phyloP scores from a whole-genome alignment of 2,888 invertebrate genomes.

The Byasa hedistus region DNA sequence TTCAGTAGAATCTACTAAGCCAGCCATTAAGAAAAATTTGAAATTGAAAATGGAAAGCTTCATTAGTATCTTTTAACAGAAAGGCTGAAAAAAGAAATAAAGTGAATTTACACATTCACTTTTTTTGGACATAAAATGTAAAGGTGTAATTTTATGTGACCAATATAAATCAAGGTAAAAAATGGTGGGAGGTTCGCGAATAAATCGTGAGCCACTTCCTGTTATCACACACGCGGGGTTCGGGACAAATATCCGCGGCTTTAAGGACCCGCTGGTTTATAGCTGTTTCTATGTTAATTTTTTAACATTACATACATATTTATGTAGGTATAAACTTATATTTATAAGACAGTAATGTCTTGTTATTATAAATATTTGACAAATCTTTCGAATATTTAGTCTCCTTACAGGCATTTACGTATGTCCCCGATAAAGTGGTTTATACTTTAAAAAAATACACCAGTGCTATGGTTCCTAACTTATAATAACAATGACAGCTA shows the following conservation, averaged over 20 bases:
- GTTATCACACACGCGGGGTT: slow-evolving; percentile 14
- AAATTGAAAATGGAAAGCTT: too few relatives aligned
- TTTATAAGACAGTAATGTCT: not conserved
- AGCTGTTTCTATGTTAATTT: not conserved
- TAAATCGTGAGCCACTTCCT: slow-evolving; percentile 17
- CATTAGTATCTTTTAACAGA: too few relatives aligned
- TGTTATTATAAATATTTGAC: too few relatives aligned
- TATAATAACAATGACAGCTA: too few relatives aligned
- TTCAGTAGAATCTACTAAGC: too few relatives aligned
- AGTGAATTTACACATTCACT: not conserved
- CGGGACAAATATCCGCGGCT: slow-evolving; percentile 7
- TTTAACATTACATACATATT: not conserved
- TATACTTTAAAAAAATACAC: too few relatives aligned
- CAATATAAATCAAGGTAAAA: slow-evolving; percentile 21
- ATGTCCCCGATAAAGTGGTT: too few relatives aligned
- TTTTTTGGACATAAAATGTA: slow-evolving; percentile 1
- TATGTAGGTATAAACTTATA: not conserved
- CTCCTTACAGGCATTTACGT: too few relatives aligned
- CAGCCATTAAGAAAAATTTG: too few relatives aligned
- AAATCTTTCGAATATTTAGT: too few relatives aligned
- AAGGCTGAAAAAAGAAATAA: too few relatives aligned
- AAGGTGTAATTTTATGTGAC: slow-evolving; percentile 1
- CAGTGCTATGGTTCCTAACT: too few relatives aligned
- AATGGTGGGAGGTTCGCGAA: slow-evolving; percentile 6
- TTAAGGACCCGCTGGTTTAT: not conserved